A percentile compares a stretch with the other conserved stretches of the same genome.
Evolutionary conservation across 2,888 invertebrate species (phyloP).

Genomic region (Drosophila gaucha): DNA sequence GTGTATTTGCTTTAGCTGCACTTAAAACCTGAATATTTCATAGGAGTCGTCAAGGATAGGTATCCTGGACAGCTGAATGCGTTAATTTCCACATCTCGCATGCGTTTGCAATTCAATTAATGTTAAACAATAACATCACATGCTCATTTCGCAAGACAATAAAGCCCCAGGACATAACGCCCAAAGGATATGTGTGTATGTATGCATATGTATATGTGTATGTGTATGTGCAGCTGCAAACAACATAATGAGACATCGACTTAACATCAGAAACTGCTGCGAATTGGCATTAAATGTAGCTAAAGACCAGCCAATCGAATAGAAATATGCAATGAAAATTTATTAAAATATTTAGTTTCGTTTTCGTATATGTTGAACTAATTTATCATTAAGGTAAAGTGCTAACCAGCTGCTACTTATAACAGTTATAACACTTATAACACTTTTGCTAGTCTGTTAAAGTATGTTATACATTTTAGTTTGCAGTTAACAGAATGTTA

Average conservation of each 20-base stretch:
- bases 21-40: conserved; percentile 45
- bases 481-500: too few relatives aligned
- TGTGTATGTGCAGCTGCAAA: neutral
- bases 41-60: conserved; percentile 17
- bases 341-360: neutral
- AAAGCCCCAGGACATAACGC: conserved; percentile 17
- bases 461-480: too few relatives aligned
- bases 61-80: too few relatives aligned
- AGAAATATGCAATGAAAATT: conserved; percentile 18
- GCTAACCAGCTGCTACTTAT: neutral
- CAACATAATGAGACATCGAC: neutral
- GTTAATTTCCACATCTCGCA: conserved; percentile 25
- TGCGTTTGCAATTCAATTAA: conserved; percentile 54
- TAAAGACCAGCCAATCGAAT: neutral
- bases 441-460: too few relatives aligned
- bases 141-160: conserved; percentile 23
- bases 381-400: neutral
- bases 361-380: neutral
- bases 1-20: conserved; percentile 26
- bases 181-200: conserved; percentile 1
- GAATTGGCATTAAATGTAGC: conserved; percentile 5
- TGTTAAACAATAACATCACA: conserved; percentile 50
- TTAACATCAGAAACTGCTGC: neutral
- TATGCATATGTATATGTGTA: too few relatives aligned
- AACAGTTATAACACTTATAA: neutral